Conservation (phyloP, 1,140 invertebrate genomes). For the Periplaneta americana region DNA sequence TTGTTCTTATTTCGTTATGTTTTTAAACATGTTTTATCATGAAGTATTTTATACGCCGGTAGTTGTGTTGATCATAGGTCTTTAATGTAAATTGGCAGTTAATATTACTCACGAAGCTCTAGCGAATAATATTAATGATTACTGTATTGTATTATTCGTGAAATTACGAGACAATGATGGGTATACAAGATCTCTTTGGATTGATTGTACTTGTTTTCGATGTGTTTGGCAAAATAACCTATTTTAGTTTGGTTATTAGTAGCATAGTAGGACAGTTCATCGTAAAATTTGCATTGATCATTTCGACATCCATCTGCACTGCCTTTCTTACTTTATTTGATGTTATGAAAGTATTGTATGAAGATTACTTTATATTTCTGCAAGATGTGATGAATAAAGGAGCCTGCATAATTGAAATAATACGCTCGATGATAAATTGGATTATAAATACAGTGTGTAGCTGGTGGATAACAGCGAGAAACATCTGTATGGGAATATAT, state of each 20-base stretch:
- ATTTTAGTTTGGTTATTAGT: background rate
- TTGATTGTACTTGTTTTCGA: background rate
- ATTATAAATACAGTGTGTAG: background rate
- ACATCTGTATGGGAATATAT: background rate
- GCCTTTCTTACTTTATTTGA: background rate
- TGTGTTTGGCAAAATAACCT: background rate
- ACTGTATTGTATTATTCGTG: no score
- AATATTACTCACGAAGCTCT: no score
- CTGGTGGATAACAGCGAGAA: background rate
- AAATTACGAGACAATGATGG: no score
- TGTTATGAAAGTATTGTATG: conserved; percentile 4
- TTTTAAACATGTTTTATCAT: no score
- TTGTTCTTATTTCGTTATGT: no score
- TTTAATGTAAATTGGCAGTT: no score
- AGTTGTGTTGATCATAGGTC: no score
- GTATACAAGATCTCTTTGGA: background rate
- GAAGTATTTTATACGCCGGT: no score
- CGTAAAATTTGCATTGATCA: background rate
- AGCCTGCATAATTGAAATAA: background rate
- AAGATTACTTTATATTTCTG: conserved; percentile 13
- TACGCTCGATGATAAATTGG: background rate
- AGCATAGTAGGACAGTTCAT: background rate
- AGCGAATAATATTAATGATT: no score
- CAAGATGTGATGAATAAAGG: conserved; percentile 3
- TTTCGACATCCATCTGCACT: background rate